These are phyloP conservation scores for Amiota minor DNA, from an alignment of 2,888 invertebrate genomes.

Conservation along the genomic window DNA sequence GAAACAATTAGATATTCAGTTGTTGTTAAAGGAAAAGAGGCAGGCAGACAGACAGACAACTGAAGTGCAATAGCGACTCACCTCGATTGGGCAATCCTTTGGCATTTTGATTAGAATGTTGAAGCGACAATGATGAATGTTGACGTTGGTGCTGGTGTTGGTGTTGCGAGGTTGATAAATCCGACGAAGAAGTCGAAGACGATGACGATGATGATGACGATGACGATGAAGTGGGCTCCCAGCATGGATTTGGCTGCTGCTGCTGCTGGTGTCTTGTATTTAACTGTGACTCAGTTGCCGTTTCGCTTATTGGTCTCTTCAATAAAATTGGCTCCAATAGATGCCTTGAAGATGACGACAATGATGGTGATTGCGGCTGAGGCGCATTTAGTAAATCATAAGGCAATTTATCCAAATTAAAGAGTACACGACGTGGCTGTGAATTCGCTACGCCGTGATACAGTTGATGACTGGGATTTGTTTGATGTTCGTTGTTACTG, in stretches of 20 bases:
- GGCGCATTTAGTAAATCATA: constrained; percentile 73
- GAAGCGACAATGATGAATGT: constrained; percentile 70
- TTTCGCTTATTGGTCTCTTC: constrained; percentile 51
- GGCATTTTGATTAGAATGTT: constrained; percentile 72
- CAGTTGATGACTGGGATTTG: constrained; percentile 33
- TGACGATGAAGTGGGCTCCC: constrained; percentile 57
- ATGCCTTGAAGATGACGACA: constrained; percentile 47
- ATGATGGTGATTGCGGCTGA: constrained; percentile 33
- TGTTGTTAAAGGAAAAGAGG: background rate
- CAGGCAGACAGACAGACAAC: background rate
- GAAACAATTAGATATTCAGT: constrained; percentile 3
- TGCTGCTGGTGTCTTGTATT: constrained; percentile 45
- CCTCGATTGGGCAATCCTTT: constrained; percentile 74
- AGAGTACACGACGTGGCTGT: constrained; percentile 69
- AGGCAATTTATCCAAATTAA: constrained; percentile 73
- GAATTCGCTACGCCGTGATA: constrained; percentile 43
- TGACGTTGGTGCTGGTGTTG: constrained; percentile 62
- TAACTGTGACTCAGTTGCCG: constrained; percentile 30
- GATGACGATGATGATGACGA: constrained; percentile 51
- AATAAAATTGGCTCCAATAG: constrained; percentile 62
- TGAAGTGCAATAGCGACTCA: constrained; percentile 49
- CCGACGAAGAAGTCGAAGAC: constrained; percentile 47
- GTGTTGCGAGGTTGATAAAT: constrained; percentile 37
- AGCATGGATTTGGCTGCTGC: constrained; percentile 53
- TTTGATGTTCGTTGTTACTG: background rate